Evolutionary conservation across 2,113 vertebrate genomes (phyloP).

Genomic region (Coptodon bakossiorum): DNA sequence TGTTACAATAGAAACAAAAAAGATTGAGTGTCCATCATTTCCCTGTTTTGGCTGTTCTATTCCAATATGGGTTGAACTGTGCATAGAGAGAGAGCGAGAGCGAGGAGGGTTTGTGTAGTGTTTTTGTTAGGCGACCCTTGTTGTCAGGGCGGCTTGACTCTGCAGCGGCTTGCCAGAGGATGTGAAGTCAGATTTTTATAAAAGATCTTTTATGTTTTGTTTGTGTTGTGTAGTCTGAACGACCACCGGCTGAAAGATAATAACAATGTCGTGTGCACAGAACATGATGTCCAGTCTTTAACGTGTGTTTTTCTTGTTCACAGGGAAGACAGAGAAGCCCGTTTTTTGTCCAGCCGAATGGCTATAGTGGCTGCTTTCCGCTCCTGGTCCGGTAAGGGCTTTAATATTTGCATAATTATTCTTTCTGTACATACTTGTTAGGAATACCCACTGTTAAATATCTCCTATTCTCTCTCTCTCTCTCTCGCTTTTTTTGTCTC

Average conservation of each 20-base stretch:
- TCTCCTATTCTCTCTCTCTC: background rate
- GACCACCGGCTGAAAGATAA: background rate
- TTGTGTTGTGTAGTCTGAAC: background rate
- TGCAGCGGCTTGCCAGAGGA: background rate
- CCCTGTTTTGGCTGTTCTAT: slow-evolving; percentile 14
- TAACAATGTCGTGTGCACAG: background rate
- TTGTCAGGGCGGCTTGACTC: slow-evolving; percentile 13
- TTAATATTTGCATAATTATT: background rate
- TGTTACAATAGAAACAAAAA: slow-evolving; percentile 17
- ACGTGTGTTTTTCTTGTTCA: background rate
- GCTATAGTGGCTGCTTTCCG: slow-evolving; percentile 96
- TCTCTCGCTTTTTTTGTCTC: background rate
- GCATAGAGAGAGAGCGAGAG: background rate
- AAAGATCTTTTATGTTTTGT: background rate
- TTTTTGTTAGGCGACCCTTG: slow-evolving; percentile 9
- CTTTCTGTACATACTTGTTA: background rate
- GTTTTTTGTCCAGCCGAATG: slow-evolving; percentile 95
- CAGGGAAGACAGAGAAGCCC: slow-evolving; percentile 94
- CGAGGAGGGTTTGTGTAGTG: slow-evolving; percentile 2
- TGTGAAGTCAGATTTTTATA: background rate
- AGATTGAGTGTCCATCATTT: slow-evolving; percentile 23
- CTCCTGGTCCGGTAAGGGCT: slow-evolving; percentile 91
- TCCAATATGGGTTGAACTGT: slow-evolving; percentile 9
- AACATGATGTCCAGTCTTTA: background rate
- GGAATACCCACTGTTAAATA: background rate